Conservation (phyloP, 2,888 invertebrate genomes). For the Aspidiotus destructor region DNA sequence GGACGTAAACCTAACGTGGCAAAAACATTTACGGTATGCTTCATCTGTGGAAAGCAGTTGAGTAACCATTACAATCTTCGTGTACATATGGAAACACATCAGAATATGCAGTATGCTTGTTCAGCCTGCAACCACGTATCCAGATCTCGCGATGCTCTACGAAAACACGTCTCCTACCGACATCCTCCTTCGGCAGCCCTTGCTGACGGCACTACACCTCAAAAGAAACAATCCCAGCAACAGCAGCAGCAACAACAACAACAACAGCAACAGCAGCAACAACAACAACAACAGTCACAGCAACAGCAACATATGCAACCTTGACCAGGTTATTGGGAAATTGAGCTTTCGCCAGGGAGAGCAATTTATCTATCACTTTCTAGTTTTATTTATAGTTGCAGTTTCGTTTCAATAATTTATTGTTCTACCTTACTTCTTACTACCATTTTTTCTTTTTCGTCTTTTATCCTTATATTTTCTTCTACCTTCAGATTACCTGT, state of each 20-base stretch:
- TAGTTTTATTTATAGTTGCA: constrained; percentile 32
- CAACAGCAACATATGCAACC: constrained; percentile 29
- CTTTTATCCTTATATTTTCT: constrained; percentile 15
- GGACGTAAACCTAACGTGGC: constrained; percentile 34
- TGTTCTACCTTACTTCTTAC: not conserved
- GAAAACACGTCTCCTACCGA: constrained; percentile 80
- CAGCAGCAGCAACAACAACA: constrained; percentile 9
- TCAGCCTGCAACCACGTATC: constrained; percentile 79
- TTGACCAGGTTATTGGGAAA: constrained; percentile 25
- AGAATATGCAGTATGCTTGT: constrained; percentile 78
- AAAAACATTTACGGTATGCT: constrained; percentile 60
- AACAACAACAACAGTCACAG: constrained; percentile 12
- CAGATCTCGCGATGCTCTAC: constrained; percentile 71
- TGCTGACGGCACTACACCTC: constrained; percentile 19
- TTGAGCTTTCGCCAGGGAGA: constrained; percentile 13
- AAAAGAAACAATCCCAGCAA: constrained; percentile 15
- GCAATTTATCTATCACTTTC: constrained; percentile 25
- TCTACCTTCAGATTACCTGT: constrained; percentile 20
- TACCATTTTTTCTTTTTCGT: constrained; percentile 17
- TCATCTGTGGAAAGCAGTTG: constrained; percentile 75
- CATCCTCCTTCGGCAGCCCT: constrained; percentile 49
- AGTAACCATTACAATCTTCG: constrained; percentile 84
- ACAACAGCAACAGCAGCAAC: constrained; percentile 7
- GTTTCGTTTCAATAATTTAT: constrained; percentile 6
- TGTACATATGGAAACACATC: constrained; percentile 84